Evolutionary conservation across 2,113 vertebrate species (phyloP), one percentile per base, ranked within the genome.

Genomic region (Sialia sialis): DNA sequence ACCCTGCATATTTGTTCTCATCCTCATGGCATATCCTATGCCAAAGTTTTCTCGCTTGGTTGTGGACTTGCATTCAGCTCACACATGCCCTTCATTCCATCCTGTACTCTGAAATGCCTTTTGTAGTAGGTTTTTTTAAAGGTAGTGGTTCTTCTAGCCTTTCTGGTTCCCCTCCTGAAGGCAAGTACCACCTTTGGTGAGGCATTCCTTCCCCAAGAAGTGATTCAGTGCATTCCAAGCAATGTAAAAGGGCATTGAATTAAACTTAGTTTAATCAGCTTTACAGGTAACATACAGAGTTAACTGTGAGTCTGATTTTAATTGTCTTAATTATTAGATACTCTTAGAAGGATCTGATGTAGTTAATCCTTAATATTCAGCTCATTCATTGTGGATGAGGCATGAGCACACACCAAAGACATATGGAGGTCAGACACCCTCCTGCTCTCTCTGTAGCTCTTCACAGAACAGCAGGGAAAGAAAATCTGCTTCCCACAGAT

Each of bases 401-500:
- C 4, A 8, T 0, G 10, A 60, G 87, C 26, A 20, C 70, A 23
- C 34, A 4, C 58, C 12, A 74, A 46, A 91, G 91, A 60, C 62
- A 20, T 26, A 10, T 34, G 49, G 84, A 89, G 91, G 87, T 93
- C 93, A 79, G 81, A 39, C 2, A 0, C 44, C 67, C 74, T 92
- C 93, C 80, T 87, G 91, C 69, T 91, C 84, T n/a, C 66, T 54
- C 78, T 92, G 66, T 27, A 46, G 73, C 80, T 93, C 84, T 73
- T 73, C 4, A 1, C 62, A 77, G 67, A 87, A 26, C 81, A 95
- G 81, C 66, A 80, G 94, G 74, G 81, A 80, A 32, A 63, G 91
- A 58, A 95, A 95, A 94, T 87, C 84, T 87, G 84, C 89, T 63
- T 80, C 78, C 29, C 93, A 79, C 84, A 89, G 89, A 73, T 76